A percentile compares a stretch with the other conserved stretches of the same genome.
These are phyloP conservation scores for Mormyrops boulengeri DNA, from an alignment of 2,797 vertebrate species.

Conservation along the genomic window DNA sequence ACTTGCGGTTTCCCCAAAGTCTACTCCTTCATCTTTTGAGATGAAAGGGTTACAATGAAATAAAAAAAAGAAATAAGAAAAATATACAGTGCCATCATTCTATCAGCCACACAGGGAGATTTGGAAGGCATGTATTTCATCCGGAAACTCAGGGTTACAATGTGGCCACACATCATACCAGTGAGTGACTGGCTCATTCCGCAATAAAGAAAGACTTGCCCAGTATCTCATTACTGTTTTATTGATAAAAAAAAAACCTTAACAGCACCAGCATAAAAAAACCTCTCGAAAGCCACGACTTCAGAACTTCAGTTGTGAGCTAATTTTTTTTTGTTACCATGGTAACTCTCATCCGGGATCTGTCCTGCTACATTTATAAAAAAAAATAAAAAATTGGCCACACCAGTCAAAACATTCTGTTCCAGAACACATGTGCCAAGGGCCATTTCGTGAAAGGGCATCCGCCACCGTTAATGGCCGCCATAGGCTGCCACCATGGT, in stretches of 20 bases:
- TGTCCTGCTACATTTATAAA: conserved; percentile 26
- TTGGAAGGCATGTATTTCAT: background rate
- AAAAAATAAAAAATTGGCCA: background rate
- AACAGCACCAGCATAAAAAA: background rate
- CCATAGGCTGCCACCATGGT: background rate
- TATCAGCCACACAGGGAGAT: background rate
- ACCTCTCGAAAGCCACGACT: background rate
- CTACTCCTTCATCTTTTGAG: background rate
- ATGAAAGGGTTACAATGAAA: background rate
- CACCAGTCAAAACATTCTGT: conserved; percentile 5
- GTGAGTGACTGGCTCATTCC: background rate
- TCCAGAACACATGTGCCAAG: background rate
- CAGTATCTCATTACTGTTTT: background rate
- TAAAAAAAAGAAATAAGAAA: background rate
- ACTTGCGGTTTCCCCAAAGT: background rate
- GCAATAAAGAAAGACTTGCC: background rate
- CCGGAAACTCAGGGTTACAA: background rate
- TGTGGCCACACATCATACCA: background rate
- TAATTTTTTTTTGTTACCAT: conserved; percentile 16
- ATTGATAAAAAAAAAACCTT: conserved; percentile 5
- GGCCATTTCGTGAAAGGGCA: background rate
- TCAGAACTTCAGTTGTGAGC: conserved; percentile 15
- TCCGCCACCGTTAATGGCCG: background rate
- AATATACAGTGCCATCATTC: background rate
- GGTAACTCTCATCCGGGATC: conserved; percentile 21